Percentiles rank a stretch among this genome's conserved stretches.
Evolutionary conservation across 2,113 vertebrate genomes (phyloP).

Genomic region (Pavo muticus): DNA sequence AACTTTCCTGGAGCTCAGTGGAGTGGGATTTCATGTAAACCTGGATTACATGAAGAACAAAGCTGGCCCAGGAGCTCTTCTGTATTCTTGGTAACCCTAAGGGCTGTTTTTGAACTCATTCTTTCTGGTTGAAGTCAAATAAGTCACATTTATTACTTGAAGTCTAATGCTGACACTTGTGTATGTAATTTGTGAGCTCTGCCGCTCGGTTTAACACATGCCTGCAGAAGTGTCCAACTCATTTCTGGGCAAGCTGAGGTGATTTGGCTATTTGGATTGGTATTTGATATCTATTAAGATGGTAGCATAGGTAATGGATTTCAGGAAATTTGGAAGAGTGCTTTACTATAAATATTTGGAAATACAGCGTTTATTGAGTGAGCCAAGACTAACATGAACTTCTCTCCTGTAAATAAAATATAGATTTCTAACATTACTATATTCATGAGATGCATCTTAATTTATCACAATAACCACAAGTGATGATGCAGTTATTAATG

Average conservation of each 20-base stretch:
- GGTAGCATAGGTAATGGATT: background rate
- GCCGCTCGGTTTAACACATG: background rate
- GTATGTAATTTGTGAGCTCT: background rate
- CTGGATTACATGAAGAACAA: background rate
- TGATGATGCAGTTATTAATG: background rate
- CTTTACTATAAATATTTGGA: background rate
- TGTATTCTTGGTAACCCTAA: background rate
- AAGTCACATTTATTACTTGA: background rate
- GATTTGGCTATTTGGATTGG: background rate
- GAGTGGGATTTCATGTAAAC: background rate
- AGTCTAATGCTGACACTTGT: rapidly evolving
- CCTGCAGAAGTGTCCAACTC: background rate
- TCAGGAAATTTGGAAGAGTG: rapidly evolving
- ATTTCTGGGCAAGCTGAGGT: background rate
- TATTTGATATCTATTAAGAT: background rate
- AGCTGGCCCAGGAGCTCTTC: background rate
- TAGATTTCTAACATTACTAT: background rate
- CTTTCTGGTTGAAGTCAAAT: background rate
- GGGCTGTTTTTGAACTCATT: background rate
- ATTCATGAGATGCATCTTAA: background rate
- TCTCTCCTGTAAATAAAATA: background rate
- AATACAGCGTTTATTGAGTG: background rate
- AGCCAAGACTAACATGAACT: background rate
- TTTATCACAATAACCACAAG: background rate
- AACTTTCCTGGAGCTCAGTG: background rate